Evolutionary conservation across 2,113 vertebrate genomes (phyloP), one percentile per base, ranked within the genome.

Genomic region (Cryptotis parvus): DNA sequence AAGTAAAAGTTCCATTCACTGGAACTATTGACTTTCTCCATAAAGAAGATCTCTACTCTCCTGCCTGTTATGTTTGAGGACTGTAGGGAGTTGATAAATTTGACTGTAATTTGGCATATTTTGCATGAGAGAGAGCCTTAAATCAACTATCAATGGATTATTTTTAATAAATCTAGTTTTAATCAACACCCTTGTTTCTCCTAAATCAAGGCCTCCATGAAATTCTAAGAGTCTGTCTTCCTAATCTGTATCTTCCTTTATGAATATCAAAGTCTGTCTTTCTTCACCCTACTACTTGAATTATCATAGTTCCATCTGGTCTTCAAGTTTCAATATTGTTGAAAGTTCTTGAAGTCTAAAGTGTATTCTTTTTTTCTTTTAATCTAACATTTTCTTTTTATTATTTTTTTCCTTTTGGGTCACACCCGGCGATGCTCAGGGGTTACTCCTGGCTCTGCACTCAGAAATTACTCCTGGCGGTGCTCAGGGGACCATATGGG

Each of bases 191-290:
- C n/a, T n/a, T n/a, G n/a, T n/a, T n/a, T n/a, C n/a, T n/a, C n/a
- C n/a, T n/a, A n/a, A 1, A 75, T 63, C 74, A 58, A 75, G 52
- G 22, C 9, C 3, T 55, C 58, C 70, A 9, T 52, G 73, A 43
- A 27, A 75, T 69, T 84, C 77, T 80, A 80, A 58, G 39, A 80
- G 24, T 69, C 68, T 90, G 39, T 31, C n/a, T 49, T 18, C 35
- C 52, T 83, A 20, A 9, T 14, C 75, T 77, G 55, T 86, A 35
- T 66, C 81, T 58, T 69, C 33, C 74, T 68, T 66, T 84, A 39
- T 90, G 20, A 76, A 93, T 84, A 65, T 68, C 74, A 94, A 92
- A 92, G 43, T 35, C 49, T n/a, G n/a, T n/a, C 2, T 58, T 43
- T 35, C 68, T 93, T 52, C 73, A 68, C 88, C 74, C 27, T 82